These are phyloP conservation scores for Drosophila ohnishii DNA, from an alignment of 1,140 invertebrate genomes.

Conservation along the genomic window DNA sequence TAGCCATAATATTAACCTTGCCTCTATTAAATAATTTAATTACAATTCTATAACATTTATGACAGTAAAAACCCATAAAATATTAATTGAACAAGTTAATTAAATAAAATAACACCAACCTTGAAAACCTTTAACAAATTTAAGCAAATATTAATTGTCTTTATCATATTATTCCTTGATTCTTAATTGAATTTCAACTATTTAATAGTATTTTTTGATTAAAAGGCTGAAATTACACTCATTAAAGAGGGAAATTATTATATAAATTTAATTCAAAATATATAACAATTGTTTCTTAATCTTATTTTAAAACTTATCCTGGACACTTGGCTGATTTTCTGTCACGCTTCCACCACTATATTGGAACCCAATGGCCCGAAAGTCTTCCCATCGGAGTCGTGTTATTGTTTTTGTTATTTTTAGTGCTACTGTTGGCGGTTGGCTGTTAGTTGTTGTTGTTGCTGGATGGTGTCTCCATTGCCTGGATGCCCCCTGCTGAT, in stretches of 20 bases:
- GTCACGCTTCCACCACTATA: constrained; percentile 49
- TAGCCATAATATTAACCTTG: background rate
- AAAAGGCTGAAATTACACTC: too few species aligned
- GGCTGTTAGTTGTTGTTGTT: constrained; percentile 21
- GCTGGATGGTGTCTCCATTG: constrained; percentile 41
- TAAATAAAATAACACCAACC: background rate
- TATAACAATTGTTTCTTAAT: too few species aligned
- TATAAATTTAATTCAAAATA: too few species aligned
- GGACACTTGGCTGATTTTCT: background rate
- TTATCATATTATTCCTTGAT: background rate
- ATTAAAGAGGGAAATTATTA: too few species aligned
- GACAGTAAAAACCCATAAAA: background rate
- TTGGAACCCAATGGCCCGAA: constrained; percentile 17
- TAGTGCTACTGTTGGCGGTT: constrained; percentile 72
- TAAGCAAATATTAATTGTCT: background rate
- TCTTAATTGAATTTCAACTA: background rate
- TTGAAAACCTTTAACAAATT: too few species aligned
- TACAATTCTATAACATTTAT: constrained; percentile 5
- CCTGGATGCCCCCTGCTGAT: constrained; percentile 41
- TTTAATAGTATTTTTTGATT: too few species aligned
- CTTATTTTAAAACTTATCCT: background rate
- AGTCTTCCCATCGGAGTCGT: constrained; percentile 62
- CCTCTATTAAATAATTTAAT: background rate
- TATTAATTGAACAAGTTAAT: background rate
- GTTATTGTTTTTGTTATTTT: constrained; percentile 80